Evolutionary conservation across 2,888 invertebrate species (phyloP).

Genomic region (Julus scandinavius): DNA sequence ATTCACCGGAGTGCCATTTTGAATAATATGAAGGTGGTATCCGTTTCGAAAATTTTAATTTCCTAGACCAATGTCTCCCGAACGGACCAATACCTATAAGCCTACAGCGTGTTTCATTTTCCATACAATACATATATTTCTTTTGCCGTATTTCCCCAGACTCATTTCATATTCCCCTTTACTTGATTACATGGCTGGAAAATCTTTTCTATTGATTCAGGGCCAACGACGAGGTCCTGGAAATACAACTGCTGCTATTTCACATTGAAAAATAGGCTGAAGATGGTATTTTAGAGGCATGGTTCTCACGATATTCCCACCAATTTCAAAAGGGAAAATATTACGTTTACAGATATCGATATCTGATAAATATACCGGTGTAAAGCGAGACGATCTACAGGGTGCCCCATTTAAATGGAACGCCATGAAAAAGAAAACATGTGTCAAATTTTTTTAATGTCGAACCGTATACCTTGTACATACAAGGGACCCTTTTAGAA

Average conservation of each 20-base stretch:
- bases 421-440: no score
- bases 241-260: not conserved
- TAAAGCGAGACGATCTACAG: not conserved
- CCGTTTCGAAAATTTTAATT: not conserved
- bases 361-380: not conserved
- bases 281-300: not conserved
- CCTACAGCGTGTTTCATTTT: not conserved
- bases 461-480: no score
- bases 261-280: conserved; percentile 13
- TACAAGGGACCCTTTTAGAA: no score
- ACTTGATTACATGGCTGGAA: conserved; percentile 1
- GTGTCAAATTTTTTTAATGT: no score
- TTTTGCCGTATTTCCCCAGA: not conserved
- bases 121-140: conserved; percentile 39
- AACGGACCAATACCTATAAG: not conserved
- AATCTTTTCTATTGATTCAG: conserved; percentile 42
- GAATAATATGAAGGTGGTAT: not conserved
- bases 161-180: conserved; percentile 30
- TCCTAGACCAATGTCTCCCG: not conserved
- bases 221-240: conserved; percentile 23
- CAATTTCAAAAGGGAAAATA: not conserved
- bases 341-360: not conserved
- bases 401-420: not conserved
- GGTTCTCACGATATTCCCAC: not conserved
- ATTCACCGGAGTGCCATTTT: not conserved